Conservation (phyloP, 1,140 invertebrate species). For the Trissolcus basalis region DNA sequence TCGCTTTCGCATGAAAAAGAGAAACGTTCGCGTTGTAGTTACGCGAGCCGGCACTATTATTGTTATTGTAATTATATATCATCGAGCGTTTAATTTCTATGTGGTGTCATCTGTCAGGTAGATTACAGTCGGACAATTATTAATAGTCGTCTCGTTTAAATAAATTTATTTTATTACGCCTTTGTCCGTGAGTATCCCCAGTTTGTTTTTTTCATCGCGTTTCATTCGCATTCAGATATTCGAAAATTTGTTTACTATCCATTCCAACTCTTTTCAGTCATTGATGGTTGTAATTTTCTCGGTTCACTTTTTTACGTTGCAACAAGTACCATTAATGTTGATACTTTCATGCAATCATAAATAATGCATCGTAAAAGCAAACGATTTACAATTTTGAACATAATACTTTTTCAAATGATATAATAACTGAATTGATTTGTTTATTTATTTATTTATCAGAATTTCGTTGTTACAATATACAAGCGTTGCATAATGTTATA, state of each 20-base stretch:
- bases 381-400: constrained; percentile 1
- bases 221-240: no score
- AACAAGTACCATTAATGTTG: not conserved
- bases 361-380: constrained; percentile 15
- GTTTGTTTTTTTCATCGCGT: no score
- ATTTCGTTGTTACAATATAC: no score
- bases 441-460: no score
- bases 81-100: constrained; percentile 9
- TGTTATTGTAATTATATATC: constrained; percentile 16
- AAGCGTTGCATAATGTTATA: no score
- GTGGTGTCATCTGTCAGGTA: not conserved
- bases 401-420: not conserved
- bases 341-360: constrained; percentile 16
- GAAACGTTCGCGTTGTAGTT: constrained; percentile 6
- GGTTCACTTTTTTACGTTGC: not conserved
- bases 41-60: not conserved
- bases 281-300: constrained; percentile 17
- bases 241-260: no score
- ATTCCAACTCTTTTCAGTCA: not conserved
- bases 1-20: constrained; percentile 43
- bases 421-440: no score
- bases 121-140: constrained; percentile 7
- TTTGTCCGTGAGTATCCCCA: no score
- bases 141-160: not conserved
- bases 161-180: no score